Evolutionary conservation across 2,113 vertebrate genomes (phyloP).

Genomic region (Bagarius yarrelli): DNA sequence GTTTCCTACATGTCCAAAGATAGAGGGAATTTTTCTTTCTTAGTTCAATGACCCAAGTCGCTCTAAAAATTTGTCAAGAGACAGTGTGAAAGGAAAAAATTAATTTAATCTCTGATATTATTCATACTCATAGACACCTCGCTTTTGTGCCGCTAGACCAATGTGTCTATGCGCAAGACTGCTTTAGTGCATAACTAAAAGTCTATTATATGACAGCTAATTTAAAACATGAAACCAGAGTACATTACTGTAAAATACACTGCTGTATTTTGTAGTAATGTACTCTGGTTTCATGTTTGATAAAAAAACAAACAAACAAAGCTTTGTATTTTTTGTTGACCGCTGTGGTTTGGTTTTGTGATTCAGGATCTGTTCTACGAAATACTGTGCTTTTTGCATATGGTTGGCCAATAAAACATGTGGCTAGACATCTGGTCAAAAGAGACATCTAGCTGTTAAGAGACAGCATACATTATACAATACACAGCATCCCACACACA

Average conservation of each 20-base stretch:
- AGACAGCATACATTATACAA: not conserved
- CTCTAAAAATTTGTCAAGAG: conserved; percentile 32
- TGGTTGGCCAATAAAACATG: not conserved
- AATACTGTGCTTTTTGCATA: not conserved
- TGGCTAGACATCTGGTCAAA: conserved; percentile 28
- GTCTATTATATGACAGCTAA: not conserved
- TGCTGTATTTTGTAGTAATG: too few species aligned
- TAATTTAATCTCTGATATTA: conserved; percentile 35
- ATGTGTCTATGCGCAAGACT: not conserved
- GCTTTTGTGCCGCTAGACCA: not conserved
- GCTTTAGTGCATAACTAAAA: not conserved
- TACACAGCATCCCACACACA: not conserved
- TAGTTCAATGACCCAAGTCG: not conserved
- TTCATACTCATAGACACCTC: conserved; percentile 18
- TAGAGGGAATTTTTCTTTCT: too few species aligned
- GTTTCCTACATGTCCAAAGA: too few species aligned
- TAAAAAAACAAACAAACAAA: not conserved
- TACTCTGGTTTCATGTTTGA: not conserved
- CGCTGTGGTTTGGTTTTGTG: not conserved
- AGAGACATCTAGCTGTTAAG: conserved; percentile 10
- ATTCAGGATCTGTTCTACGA: not conserved
- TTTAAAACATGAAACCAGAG: not conserved
- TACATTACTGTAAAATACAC: too few species aligned
- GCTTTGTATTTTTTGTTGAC: not conserved
- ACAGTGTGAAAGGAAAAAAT: conserved; percentile 43